Evolutionary conservation across 37 sponge, comb jelly and placozoan species (phyloP), one percentile per base, ranked within the genome.

Genomic region (Chondrilla cf. caribensis): DNA sequence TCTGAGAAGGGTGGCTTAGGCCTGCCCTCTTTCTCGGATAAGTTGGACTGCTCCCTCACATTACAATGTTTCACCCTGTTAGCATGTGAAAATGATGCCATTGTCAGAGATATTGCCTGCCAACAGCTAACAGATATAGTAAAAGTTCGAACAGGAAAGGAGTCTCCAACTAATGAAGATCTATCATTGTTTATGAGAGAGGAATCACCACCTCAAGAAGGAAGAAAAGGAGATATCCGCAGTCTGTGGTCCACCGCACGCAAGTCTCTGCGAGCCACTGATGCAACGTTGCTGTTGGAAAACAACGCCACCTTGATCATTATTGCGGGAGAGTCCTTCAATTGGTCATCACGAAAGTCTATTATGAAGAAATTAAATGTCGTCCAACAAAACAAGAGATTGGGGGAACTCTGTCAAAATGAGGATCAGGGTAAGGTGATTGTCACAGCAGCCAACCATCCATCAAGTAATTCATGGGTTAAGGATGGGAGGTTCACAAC

Each of bases 371-470:
- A 19, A 11, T 17, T 55, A 11, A 11, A 55, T 11, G 17, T 19
- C 17, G 17, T 19, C 11, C 57, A 19, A 11, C 17, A 17, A 55
- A 11, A 55, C 11, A 17, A 11, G 17, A 55, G 57, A 55, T 17
- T 55, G 11, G 57, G 17, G 57, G 57, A 55, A 55, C 17, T 55
- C 57, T 19, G 17, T 17, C 11, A 17, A 11, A 11, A 55, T 55
- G 57, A 55, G 32, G 89, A 89, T 54, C 89, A 89, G 68, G 89
- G 81, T 7, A 58, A 70, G 29, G 28, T 77, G 9, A 58, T 84
- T 67, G 18, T n/a, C 66, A 21, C 26, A 28, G 37, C 54, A 21
- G 38, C 79, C 29, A 17, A 24, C 5, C 58, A 80, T 71, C 82
- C 89, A 15, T 54, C 67, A 32, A 60, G 77, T 26, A 84, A 71